Evolutionary conservation across 1,140 invertebrate species (phyloP).

Genomic region (Cyphomyrmex costatus): DNA sequence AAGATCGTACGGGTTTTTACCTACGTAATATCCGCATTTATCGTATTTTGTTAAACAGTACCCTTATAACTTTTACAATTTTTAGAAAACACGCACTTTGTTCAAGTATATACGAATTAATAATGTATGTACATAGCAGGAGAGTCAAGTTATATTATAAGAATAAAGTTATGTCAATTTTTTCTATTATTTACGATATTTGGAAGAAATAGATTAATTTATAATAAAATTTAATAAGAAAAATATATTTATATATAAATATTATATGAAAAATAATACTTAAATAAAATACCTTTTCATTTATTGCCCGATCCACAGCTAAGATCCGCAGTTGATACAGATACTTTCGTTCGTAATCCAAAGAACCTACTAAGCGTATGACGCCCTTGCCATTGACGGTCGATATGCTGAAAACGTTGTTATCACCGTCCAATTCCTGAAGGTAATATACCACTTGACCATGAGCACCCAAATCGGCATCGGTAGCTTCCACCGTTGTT

Average conservation of each 20-base stretch:
- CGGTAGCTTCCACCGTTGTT: constrained; percentile 94
- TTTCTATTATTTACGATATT: not conserved
- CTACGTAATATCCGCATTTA: not conserved
- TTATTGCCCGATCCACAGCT: constrained; percentile 94
- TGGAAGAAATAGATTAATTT: not conserved
- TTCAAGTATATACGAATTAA: not conserved
- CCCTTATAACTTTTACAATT: not conserved
- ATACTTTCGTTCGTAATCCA: constrained; percentile 96
- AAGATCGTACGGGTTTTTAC: not conserved
- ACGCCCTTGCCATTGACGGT: constrained; percentile 96
- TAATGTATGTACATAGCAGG: not conserved
- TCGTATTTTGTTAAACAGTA: constrained; percentile 10
- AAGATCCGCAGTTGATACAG: constrained; percentile 95
- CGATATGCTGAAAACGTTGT: constrained; percentile 92
- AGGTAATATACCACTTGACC: constrained; percentile 93
- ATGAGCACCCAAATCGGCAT: constrained; percentile 96
- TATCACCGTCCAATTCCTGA: constrained; percentile 94
- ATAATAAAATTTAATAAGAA: not conserved
- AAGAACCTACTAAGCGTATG: constrained; percentile 90
- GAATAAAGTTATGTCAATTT: not conserved
- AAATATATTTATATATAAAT: no score
- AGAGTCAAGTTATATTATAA: not conserved
- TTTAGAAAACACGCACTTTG: not conserved
- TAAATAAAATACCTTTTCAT: constrained; percentile 87
- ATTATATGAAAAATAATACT: not conserved